Evolutionary conservation across 2,888 invertebrate species (phyloP).

Genomic region (Acronicta alni): DNA sequence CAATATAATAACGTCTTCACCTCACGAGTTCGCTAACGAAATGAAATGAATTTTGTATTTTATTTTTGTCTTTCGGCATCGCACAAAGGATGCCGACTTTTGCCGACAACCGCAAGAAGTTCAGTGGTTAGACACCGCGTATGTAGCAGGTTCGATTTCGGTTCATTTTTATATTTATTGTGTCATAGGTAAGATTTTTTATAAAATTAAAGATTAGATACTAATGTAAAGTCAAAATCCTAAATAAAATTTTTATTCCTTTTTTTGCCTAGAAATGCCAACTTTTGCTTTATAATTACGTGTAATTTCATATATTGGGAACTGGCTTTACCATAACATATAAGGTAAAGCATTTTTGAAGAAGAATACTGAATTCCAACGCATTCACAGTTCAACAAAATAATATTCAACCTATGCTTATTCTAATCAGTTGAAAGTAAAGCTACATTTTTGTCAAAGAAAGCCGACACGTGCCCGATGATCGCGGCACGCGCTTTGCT

Average conservation of each 20-base stretch:
- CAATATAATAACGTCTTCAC: constrained; percentile 6
- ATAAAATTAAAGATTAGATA: not conserved
- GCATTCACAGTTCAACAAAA: no score
- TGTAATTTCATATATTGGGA: not conserved
- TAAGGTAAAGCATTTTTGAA: no score
- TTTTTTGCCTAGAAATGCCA: not conserved
- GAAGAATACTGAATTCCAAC: no score
- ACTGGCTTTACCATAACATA: not conserved
- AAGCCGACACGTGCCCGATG: constrained; percentile 41
- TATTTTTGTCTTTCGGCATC: constrained; percentile 51
- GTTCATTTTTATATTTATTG: not conserved
- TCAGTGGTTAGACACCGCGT: constrained; percentile 22
- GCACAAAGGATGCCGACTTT: constrained; percentile 53
- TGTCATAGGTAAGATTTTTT: not conserved
- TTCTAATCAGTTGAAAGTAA: constrained; percentile 31
- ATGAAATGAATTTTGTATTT: constrained; percentile 19
- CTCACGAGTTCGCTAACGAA: constrained; percentile 8
- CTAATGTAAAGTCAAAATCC: not conserved
- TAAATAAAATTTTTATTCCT: not conserved
- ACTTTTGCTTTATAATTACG: no score
- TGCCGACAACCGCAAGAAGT: constrained; percentile 38
- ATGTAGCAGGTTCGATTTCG: constrained; percentile 37
- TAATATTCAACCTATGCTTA: no score
- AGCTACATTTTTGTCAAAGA: constrained; percentile 45
- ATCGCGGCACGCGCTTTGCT: not conserved